These are phyloP conservation scores for Philereme vetulata DNA, from an alignment of 2,888 invertebrate genomes.

Conservation along the genomic window DNA sequence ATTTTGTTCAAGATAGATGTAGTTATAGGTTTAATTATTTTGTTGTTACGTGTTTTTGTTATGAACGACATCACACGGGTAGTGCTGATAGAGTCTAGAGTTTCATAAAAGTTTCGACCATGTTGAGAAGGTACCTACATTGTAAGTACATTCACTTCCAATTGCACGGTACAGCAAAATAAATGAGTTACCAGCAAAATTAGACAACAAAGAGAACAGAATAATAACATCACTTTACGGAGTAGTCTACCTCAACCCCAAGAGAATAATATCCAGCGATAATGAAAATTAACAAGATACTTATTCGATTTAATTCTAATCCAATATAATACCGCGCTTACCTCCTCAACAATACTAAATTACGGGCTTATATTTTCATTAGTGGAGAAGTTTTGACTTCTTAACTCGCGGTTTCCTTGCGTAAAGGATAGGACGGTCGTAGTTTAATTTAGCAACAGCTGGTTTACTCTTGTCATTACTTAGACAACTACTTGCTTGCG, in stretches of 20 bases:
- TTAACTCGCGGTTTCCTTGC: slow-evolving; percentile 37
- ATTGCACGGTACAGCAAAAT: too few relatives aligned
- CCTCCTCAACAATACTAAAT: slow-evolving; percentile 49
- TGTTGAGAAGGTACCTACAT: too few relatives aligned
- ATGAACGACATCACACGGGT: too few relatives aligned
- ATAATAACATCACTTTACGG: slow-evolving; percentile 1
- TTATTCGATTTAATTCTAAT: slow-evolving; percentile 47
- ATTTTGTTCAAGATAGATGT: too few relatives aligned
- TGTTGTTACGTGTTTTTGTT: too few relatives aligned
- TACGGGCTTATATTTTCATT: slow-evolving; percentile 56
- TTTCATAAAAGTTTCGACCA: too few relatives aligned
- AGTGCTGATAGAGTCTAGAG: too few relatives aligned
- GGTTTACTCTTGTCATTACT: background rate
- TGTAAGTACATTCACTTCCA: too few relatives aligned
- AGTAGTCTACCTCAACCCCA: slow-evolving; percentile 17
- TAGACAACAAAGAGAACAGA: slow-evolving; percentile 7
- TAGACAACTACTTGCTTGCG: too few relatives aligned
- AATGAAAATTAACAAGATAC: slow-evolving; percentile 44
- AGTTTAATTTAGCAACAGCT: slow-evolving; percentile 19
- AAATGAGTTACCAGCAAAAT: slow-evolving; percentile 1
- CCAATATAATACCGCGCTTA: slow-evolving; percentile 41
- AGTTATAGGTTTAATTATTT: too few relatives aligned
- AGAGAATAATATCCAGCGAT: slow-evolving; percentile 40
- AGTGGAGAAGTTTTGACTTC: slow-evolving; percentile 41
- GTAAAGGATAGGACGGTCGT: slow-evolving; percentile 47